Conservation (phyloP, 2,113 vertebrate species). For the Gambusia holbrooki region DNA sequence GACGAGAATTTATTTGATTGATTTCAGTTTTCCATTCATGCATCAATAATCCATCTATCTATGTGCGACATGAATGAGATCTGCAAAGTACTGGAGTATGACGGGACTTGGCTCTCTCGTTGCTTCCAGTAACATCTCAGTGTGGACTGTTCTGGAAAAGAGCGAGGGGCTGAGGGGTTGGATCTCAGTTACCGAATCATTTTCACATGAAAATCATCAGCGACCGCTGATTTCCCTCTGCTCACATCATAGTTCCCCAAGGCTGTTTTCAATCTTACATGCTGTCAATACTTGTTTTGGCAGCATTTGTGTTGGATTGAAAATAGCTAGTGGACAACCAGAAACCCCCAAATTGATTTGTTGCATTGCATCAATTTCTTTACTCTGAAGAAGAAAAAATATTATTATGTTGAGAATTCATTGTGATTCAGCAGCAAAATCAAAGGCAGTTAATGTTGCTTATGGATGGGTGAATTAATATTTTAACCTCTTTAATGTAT, state of each 20-base stretch:
- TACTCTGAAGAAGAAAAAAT: neutral
- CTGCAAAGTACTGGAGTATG: neutral
- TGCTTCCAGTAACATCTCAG: conserved; percentile 3
- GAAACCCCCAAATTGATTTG: neutral
- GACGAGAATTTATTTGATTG: conserved; percentile 13
- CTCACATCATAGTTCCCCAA: conserved; percentile 7
- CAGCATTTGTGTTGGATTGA: conserved; percentile 31
- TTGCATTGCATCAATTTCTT: conserved; percentile 7
- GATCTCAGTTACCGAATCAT: conserved; percentile 57
- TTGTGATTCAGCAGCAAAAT: neutral
- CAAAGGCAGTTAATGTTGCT: neutral
- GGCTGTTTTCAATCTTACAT: conserved; percentile 25
- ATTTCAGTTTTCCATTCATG: conserved; percentile 20
- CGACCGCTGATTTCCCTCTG: conserved; percentile 35
- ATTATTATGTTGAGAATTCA: neutral
- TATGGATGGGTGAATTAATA: neutral
- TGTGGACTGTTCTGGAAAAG: conserved; percentile 56
- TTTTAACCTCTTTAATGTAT: too few relatives aligned
- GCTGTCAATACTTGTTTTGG: conserved; percentile 29
- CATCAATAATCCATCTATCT: conserved; percentile 26
- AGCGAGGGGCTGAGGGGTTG: conserved; percentile 19
- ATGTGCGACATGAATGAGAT: conserved; percentile 24
- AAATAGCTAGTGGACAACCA: conserved; percentile 18
- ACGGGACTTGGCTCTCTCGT: neutral
- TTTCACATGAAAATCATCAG: conserved; percentile 61